A percentile compares a stretch with the other conserved stretches of the same genome.
phyloP scores from a whole-genome alignment of 2,113 vertebrate genomes.

The Menura novaehollandiae region DNA sequence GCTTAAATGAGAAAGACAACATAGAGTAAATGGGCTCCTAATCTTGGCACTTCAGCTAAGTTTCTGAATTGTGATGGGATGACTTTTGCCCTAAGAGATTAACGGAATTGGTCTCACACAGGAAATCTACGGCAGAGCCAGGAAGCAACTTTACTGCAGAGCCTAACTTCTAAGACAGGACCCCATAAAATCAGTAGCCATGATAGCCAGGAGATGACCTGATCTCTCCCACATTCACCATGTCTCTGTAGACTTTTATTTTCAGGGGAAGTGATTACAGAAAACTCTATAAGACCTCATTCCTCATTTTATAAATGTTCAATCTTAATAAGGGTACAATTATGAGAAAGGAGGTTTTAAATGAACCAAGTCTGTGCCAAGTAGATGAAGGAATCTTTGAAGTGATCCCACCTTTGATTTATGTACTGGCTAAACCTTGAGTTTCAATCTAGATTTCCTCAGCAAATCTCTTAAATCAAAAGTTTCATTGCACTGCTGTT shows the following conservation, averaged over 20 bases:
- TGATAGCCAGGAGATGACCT: conserved; percentile 34
- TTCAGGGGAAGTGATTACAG: conserved; percentile 42
- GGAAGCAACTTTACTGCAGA: conserved; percentile 40
- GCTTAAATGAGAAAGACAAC: not conserved
- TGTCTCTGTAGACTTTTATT: conserved; percentile 29
- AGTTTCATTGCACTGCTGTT: conserved; percentile 40
- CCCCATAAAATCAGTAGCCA: conserved; percentile 62
- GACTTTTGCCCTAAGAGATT: conserved; percentile 62
- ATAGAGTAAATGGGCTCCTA: not conserved
- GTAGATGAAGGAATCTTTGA: conserved; percentile 63
- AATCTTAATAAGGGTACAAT: conserved; percentile 45
- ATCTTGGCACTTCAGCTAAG: not conserved
- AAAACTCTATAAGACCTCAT: conserved; percentile 13
- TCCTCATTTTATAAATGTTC: conserved; percentile 50
- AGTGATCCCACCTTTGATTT: conserved; percentile 63
- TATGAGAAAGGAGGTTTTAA: conserved; percentile 46
- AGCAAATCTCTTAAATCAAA: conserved; percentile 67
- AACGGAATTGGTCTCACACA: conserved; percentile 45
- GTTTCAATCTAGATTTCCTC: conserved; percentile 64
- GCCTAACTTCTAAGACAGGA: conserved; percentile 5
- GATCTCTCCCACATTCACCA: not conserved
- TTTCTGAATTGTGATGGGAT: conserved; percentile 29
- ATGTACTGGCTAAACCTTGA: conserved; percentile 51
- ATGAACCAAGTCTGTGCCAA: conserved; percentile 30
- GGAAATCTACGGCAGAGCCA: conserved; percentile 36